Evolutionary conservation across 2,888 invertebrate species (phyloP).

Genomic region (Xestia ashworthii): DNA sequence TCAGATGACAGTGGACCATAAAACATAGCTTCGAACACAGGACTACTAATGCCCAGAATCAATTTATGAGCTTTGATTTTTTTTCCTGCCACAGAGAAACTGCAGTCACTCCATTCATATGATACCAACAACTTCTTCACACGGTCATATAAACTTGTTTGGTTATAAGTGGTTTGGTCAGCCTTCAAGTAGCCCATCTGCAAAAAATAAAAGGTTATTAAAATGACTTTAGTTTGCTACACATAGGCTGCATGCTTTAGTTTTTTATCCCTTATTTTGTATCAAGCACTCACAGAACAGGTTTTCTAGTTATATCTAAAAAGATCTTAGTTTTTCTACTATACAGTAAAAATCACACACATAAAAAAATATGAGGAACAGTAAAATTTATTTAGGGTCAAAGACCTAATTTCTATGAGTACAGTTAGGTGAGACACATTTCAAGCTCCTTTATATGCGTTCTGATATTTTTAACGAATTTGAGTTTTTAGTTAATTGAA

Average conservation of each 20-base stretch:
- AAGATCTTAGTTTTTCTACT: not conserved
- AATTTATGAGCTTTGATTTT: conserved; percentile 91
- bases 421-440: conserved; percentile 52
- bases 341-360: not conserved
- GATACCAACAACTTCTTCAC: conserved; percentile 87
- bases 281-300: conserved; percentile 31
- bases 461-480: not conserved
- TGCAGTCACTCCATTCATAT: conserved; percentile 91
- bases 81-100: conserved; percentile 88
- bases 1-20: conserved; percentile 91
- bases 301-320: conserved; percentile 37
- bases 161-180: conserved; percentile 70
- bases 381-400: conserved; percentile 45
- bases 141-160: conserved; percentile 85
- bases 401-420: conserved; percentile 52
- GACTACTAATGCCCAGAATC: conserved; percentile 92
- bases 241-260: conserved; percentile 13
- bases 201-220: conserved; percentile 66
- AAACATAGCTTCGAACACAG: conserved; percentile 93
- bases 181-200: conserved; percentile 84
- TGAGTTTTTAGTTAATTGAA: not conserved
- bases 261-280: conserved; percentile 45
- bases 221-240: conserved; percentile 29
- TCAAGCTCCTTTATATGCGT: accelerated
- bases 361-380: not conserved